Evolutionary conservation across 1,140 invertebrate species (phyloP), one percentile per base, ranked within the genome.

Genomic region (Drosophila nigrodunni): DNA sequence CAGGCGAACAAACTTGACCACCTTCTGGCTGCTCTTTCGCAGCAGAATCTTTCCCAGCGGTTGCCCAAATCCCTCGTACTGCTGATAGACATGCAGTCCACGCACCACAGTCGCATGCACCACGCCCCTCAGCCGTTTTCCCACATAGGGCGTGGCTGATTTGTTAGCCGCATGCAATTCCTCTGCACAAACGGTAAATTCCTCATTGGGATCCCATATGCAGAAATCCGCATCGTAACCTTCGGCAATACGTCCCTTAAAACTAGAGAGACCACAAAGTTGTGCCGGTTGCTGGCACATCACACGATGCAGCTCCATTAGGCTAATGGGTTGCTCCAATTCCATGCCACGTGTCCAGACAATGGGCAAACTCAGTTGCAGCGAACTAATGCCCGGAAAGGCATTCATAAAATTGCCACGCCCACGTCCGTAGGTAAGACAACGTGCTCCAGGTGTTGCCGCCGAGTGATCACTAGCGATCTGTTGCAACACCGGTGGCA

Each of bases 151-250:
- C 15, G 94, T 94, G 13, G 95, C 71, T 93, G 65, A 10, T 92
- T 95, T 95, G 78, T 95, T 95, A 67, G 94, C 94, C 64, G 94
- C 93, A 9, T 93, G 80, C 60, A 95, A 94, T n/a, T 92, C 93
- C 25, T 93, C 91, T 43, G 93, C 65, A 15, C 93, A 89, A 4
- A 95, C 94, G 49, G 83, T 91, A 77, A 94, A 95, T n/a, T 91
- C 91, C 50, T 93, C 93, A 4, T 95, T 93, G 1, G 95, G 95
- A 89, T 95, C 93, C 93, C 95, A 96, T 34, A 96, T 94, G 39
- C 96, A 94, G 61, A 96, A 94, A 91, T 96, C 96, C 0, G 95
- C 96, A 82, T 96, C 95, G 74, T 94, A 93, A n/a, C 95, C 95
- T 13, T 92, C 88, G 46, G 92, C 90, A 7, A 96, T 92, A 44